Evolutionary conservation across 2,113 vertebrate species (phyloP).

Genomic region (Tetrax tetrax): DNA sequence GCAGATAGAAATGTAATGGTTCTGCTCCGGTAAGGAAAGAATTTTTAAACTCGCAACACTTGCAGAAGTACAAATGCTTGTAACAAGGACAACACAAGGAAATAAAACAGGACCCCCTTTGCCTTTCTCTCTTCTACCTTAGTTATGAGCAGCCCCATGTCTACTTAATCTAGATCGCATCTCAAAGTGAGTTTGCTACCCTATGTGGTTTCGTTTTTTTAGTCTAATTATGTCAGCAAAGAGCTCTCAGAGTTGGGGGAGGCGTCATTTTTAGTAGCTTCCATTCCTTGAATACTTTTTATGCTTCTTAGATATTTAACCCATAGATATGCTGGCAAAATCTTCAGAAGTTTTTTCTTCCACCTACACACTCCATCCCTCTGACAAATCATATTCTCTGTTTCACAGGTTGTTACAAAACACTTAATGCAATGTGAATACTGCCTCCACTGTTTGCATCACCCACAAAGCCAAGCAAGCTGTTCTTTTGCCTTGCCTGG

Average conservation of each 20-base stretch:
- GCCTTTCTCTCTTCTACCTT: background rate
- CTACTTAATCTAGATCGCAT: background rate
- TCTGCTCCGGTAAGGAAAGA: background rate
- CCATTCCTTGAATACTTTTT: background rate
- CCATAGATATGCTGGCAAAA: background rate
- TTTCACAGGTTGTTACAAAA: background rate
- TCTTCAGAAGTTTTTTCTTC: background rate
- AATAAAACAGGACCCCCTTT: background rate
- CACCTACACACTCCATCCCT: background rate
- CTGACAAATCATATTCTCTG: background rate
- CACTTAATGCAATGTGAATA: background rate
- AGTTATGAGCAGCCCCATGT: background rate
- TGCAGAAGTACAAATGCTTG: background rate
- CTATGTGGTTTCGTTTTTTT: background rate
- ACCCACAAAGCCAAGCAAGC: background rate
- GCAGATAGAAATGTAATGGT: conserved; percentile 4
- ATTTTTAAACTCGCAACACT: background rate
- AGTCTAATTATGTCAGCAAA: conserved; percentile 27
- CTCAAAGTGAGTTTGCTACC: conserved; percentile 13
- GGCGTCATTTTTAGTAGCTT: background rate
- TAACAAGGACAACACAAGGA: background rate
- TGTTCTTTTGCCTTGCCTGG: background rate
- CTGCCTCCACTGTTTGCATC: background rate
- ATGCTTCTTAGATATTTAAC: background rate
- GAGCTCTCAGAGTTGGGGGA: background rate